These are phyloP conservation scores for Ichneumon xanthorius DNA, from an alignment of 2,888 invertebrate species.

Conservation along the genomic window DNA sequence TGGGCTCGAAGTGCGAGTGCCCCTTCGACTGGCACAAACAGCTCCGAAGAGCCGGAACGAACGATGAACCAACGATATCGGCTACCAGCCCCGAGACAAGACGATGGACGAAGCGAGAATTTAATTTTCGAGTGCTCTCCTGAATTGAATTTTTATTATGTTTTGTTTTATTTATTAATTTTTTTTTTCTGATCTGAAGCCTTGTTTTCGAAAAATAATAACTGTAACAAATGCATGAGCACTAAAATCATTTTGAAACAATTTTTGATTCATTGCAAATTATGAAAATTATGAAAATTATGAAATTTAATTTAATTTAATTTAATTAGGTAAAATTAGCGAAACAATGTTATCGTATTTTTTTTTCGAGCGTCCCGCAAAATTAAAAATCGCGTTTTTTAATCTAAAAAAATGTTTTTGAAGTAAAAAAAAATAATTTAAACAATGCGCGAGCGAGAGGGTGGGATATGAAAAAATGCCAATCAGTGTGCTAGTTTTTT, in stretches of 20 bases:
- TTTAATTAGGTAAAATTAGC: not conserved
- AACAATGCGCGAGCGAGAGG: too few relatives aligned
- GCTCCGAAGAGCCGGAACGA: slow-evolving; percentile 42
- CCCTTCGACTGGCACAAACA: slow-evolving; percentile 56
- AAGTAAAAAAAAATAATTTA: too few relatives aligned
- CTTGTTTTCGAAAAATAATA: too few relatives aligned
- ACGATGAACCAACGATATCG: not conserved
- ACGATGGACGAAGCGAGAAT: not conserved
- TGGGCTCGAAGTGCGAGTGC: slow-evolving; percentile 30
- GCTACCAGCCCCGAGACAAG: not conserved
- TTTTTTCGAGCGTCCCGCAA: not conserved
- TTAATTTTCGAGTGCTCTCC: not conserved
- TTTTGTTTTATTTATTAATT: not conserved
- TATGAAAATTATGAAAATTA: too few relatives aligned
- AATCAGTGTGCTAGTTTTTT: too few relatives aligned
- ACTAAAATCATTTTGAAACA: not conserved
- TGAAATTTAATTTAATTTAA: not conserved
- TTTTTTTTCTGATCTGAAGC: not conserved
- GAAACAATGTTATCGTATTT: not conserved
- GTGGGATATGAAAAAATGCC: too few relatives aligned
- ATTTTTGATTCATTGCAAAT: not conserved
- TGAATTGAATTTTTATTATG: not conserved
- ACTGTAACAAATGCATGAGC: not conserved
- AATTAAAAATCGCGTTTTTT: not conserved
- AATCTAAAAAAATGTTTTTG: too few relatives aligned